phyloP scores from a whole-genome alignment of 2,113 vertebrate species.

The human (Homo sapiens) region DNA sequence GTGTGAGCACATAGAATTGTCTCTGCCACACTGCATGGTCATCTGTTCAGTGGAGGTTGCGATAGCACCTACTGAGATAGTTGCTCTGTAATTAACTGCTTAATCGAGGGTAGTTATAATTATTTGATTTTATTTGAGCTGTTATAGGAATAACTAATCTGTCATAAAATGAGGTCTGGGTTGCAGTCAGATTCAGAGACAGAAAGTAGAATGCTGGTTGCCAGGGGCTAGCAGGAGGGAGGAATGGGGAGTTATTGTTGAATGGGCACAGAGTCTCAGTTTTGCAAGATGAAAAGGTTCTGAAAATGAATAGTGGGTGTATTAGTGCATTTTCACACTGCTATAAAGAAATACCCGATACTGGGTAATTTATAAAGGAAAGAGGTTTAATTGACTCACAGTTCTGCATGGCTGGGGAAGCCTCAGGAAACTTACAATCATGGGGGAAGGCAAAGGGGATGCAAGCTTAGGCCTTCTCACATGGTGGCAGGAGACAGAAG shows the following conservation, averaged over 20 bases:
- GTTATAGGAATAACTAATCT: not conserved
- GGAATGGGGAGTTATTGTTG: not conserved
- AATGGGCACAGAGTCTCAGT: not conserved
- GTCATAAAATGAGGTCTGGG: not conserved
- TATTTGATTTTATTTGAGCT: not conserved
- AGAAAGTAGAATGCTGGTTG: not conserved
- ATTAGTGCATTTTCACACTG: too few species aligned
- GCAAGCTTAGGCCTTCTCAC: too few species aligned
- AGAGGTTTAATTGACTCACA: too few species aligned
- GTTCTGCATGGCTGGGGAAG: too few species aligned
- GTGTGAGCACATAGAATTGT: accelerated
- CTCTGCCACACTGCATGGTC: not conserved
- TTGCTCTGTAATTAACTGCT: not conserved
- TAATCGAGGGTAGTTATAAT: not conserved
- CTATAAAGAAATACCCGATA: too few species aligned
- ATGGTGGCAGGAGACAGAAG: too few species aligned
- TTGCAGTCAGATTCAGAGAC: not conserved
- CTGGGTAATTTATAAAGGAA: too few species aligned
- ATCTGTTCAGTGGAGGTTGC: accelerated
- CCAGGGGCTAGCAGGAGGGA: not conserved
- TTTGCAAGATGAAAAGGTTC: not conserved
- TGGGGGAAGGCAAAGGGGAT: too few species aligned
- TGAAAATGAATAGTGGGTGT: not conserved
- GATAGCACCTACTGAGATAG: accelerated
- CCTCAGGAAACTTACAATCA: too few species aligned